phyloP scores from a whole-genome alignment of 2,113 vertebrate genomes.

The Datnioides undecimradiatus region DNA sequence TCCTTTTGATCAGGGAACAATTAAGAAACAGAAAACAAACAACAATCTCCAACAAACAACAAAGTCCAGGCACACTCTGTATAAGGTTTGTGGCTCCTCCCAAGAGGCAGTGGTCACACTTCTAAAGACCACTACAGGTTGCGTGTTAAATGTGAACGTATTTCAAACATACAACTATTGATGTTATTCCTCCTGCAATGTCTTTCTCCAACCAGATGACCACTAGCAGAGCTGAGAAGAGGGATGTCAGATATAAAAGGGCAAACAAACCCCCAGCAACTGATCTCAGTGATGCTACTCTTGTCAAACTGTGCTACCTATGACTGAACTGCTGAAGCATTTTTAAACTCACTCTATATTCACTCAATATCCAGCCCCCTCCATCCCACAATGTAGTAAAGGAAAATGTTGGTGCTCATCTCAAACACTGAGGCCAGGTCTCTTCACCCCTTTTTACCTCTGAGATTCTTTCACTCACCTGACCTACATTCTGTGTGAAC shows the following conservation, averaged over 20 bases:
- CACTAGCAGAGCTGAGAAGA: neutral
- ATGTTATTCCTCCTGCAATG: neutral
- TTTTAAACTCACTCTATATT: too few relatives aligned
- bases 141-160: too few relatives aligned
- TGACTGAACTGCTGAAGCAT: neutral
- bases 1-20: too few relatives aligned
- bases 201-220: neutral
- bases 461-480: slow-evolving; percentile 13
- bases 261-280: neutral
- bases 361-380: too few relatives aligned
- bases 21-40: too few relatives aligned
- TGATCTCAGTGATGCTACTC: neutral
- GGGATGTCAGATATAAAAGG: neutral
- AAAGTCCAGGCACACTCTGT: too few relatives aligned
- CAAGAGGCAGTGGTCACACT: too few relatives aligned
- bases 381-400: too few relatives aligned
- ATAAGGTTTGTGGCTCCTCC: too few relatives aligned
- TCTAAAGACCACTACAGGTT: too few relatives aligned
- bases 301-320: neutral
- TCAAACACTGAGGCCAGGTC: neutral
- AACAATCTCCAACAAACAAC: too few relatives aligned
- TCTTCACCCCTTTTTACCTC: neutral
- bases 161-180: neutral
- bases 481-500: slow-evolving; percentile 42
- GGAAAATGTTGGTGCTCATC: neutral